Conservation (phyloP, 2,113 vertebrate genomes). For the Rhagologus leucostigma region DNA sequence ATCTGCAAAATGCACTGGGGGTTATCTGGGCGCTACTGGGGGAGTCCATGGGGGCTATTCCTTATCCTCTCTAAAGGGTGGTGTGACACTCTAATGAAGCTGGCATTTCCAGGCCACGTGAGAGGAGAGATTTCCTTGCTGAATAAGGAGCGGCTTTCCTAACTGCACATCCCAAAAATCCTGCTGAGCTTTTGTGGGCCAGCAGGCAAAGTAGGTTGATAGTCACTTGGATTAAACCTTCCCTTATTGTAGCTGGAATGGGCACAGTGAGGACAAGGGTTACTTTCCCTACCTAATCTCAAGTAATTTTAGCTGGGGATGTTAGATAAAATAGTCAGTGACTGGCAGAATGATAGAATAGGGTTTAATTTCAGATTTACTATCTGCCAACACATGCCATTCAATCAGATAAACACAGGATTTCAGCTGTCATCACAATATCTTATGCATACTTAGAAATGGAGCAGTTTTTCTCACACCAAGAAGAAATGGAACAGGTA, state of each 20-base stretch:
- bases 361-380: constrained; percentile 67
- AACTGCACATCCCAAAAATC: background rate
- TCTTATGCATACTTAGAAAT: constrained; percentile 62
- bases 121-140: background rate
- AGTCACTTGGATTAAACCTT: background rate
- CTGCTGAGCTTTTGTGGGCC: constrained; percentile 12
- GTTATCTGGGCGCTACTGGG: fast-evolving
- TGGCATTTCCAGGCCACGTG: background rate
- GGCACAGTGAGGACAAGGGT: background rate
- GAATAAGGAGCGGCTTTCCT: background rate
- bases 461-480: constrained; percentile 50
- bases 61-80: background rate
- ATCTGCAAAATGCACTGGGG: background rate
- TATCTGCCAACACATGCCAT: constrained; percentile 67
- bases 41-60: background rate
- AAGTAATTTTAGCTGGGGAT: background rate
- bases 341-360: constrained; percentile 41
- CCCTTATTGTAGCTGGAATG: background rate
- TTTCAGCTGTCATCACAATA: constrained; percentile 65
- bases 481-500: constrained; percentile 27
- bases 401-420: constrained; percentile 64
- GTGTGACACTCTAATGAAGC: background rate
- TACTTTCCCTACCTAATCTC: background rate
- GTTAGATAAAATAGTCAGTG: constrained; percentile 44
- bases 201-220: background rate